These are phyloP conservation scores for Coregonus ussuriensis DNA, from an alignment of 2,797 vertebrate genomes.

Conservation along the genomic window DNA sequence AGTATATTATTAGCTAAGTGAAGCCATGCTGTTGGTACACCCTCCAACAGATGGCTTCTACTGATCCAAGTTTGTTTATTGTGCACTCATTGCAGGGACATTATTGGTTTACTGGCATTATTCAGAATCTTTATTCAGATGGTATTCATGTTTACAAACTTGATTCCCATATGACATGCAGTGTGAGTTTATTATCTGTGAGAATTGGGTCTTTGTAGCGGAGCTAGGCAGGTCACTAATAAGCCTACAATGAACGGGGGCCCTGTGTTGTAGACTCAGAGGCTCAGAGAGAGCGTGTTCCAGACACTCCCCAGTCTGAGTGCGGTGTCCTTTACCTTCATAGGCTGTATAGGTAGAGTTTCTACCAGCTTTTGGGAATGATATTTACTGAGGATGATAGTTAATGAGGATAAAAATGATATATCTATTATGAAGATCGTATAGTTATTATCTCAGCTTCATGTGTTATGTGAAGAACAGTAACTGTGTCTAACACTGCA, in stretches of 20 bases:
- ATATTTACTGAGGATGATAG: not conserved
- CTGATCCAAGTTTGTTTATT: constrained; percentile 11
- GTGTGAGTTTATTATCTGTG: not conserved
- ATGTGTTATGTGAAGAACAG: not conserved
- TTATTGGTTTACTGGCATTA: not conserved
- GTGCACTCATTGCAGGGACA: not conserved
- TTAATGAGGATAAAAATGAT: not conserved
- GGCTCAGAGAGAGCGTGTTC: not conserved
- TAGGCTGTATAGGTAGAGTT: not conserved
- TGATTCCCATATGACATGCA: not conserved
- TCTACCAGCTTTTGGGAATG: not conserved
- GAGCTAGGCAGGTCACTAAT: not conserved
- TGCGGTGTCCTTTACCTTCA: not conserved
- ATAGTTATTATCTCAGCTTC: not conserved
- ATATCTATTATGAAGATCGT: not conserved
- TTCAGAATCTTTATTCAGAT: not conserved
- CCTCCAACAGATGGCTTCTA: constrained; percentile 25
- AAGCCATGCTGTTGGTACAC: constrained; percentile 36
- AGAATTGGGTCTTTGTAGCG: not conserved
- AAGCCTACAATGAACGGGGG: not conserved
- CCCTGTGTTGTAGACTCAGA: not conserved
- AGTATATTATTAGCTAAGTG: constrained; percentile 23
- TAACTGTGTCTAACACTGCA: not conserved
- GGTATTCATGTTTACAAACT: not conserved
- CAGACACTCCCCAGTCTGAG: not conserved